These are phyloP conservation scores for Silurus meridionalis DNA, from an alignment of 2,113 vertebrate species.

Conservation along the genomic window DNA sequence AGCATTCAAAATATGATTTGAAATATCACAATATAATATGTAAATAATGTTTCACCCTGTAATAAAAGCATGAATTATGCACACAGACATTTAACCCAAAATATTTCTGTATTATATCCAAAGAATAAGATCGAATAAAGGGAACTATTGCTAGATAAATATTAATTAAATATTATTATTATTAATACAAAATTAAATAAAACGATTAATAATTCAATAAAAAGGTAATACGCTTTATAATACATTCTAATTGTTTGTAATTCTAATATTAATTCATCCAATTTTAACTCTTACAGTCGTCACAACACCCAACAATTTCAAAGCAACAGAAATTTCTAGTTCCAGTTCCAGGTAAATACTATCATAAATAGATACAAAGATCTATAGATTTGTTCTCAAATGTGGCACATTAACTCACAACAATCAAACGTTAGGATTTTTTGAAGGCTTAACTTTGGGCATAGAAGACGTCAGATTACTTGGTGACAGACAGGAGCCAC, in stretches of 20 bases:
- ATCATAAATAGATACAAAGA: background rate
- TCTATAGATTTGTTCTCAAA: background rate
- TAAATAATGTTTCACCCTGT: background rate
- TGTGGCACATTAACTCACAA: background rate
- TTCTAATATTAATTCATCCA: background rate
- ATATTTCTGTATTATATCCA: background rate
- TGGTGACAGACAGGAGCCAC: background rate
- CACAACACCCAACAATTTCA: too few relatives aligned
- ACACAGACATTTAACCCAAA: background rate
- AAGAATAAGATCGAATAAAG: background rate
- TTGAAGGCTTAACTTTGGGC: background rate
- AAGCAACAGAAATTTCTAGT: too few relatives aligned
- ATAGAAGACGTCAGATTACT: background rate
- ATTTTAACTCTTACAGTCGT: too few relatives aligned
- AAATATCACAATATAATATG: background rate
- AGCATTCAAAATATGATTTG: background rate
- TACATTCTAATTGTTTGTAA: too few relatives aligned
- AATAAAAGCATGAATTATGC: background rate
- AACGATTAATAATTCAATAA: too few relatives aligned
- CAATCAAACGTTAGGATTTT: background rate
- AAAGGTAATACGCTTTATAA: too few relatives aligned
- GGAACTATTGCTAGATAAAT: background rate
- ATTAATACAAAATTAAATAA: too few relatives aligned
- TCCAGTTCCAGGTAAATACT: too few relatives aligned
- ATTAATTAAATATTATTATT: too few relatives aligned